Evolutionary conservation across 2,113 vertebrate genomes (phyloP), one percentile per base, ranked within the genome.

Genomic region (Cacatua alba): DNA sequence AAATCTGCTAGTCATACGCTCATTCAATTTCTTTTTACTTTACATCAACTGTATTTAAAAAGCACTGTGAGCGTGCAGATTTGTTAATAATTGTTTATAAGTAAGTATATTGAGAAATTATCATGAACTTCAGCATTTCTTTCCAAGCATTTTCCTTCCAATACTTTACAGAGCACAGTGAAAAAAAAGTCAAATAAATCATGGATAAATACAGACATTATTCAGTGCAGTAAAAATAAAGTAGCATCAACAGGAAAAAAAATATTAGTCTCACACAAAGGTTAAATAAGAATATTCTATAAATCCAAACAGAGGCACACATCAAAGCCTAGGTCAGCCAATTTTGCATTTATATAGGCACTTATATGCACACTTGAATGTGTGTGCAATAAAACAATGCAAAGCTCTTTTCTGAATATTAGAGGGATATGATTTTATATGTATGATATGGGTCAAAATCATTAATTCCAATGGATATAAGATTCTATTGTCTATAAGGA

Each of bases 381-480:
- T 62, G 4, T 33, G 7, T 62, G 6, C 29, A 80, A 39, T 10
- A 23, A 64, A 64, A 41, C 39, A 65, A 24, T 29, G 10, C 21
- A 77, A 60, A 90, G 13, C 3, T 59, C 10, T 53, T 41, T 63
- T 90, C 67, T 41, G 2, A 16, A 11, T 77, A 15, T 21, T 17
- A 6, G 43, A 49, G 7, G 7, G 16, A 14, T 53, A 37, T 0
- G 0, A 33, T 43, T 86, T 71, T 48, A 25, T 29, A 11, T 15
- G 8, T 21, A 37, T 33, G 2, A 19, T 48, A 52, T 13, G 13
- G 4, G 20, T 43, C 43, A 31, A 4, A 37, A 5, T 52, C 11
- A 28, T 72, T 46, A 62, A 46, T 37, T 39, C 2, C 7, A 53
- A 52, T 70, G 0, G 1, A 37, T 24, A 35, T 2, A 35, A 23